phyloP scores from a whole-genome alignment of 2,888 invertebrate genomes.

The Ichneumon xanthorius region DNA sequence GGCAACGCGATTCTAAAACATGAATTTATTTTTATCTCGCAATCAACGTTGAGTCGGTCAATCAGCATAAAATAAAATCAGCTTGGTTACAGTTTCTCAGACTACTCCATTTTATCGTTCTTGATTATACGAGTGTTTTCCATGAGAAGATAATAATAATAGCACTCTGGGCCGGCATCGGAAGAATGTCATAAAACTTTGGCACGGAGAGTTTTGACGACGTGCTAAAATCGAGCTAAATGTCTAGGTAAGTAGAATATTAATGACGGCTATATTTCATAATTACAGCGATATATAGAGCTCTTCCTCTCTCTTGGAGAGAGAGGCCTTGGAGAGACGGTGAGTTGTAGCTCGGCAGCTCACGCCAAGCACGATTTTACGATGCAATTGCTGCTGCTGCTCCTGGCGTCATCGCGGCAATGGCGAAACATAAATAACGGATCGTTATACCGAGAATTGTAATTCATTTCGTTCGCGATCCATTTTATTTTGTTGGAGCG shows the following conservation, averaged over 20 bases:
- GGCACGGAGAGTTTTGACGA: slow-evolving; percentile 66
- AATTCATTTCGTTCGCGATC: slow-evolving; percentile 51
- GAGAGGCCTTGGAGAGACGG: slow-evolving; percentile 49
- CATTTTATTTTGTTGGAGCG: slow-evolving; percentile 37
- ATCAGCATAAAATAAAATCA: slow-evolving; percentile 58
- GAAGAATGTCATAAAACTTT: slow-evolving; percentile 60
- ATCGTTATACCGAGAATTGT: slow-evolving; percentile 62
- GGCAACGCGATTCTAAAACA: not conserved
- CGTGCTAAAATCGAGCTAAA: slow-evolving; percentile 74
- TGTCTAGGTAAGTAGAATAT: slow-evolving; percentile 75
- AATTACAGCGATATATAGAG: slow-evolving; percentile 57
- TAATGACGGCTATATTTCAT: slow-evolving; percentile 72
- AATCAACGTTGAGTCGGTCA: slow-evolving; percentile 25
- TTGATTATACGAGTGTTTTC: slow-evolving; percentile 62
- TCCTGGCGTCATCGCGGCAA: slow-evolving; percentile 47
- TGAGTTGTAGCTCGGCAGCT: slow-evolving; percentile 67
- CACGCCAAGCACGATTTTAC: slow-evolving; percentile 71
- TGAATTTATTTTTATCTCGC: not conserved
- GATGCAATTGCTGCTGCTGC: slow-evolving; percentile 71
- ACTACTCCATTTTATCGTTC: slow-evolving; percentile 45
- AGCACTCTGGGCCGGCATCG: slow-evolving; percentile 46
- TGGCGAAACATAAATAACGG: slow-evolving; percentile 64
- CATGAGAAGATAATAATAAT: slow-evolving; percentile 57
- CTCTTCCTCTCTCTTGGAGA: not conserved
- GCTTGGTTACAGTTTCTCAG: slow-evolving; percentile 39